Base-by-base conservation (phyloP, 2,888 invertebrate genomes). In the Drosophila neoperkinsi region DNA sequence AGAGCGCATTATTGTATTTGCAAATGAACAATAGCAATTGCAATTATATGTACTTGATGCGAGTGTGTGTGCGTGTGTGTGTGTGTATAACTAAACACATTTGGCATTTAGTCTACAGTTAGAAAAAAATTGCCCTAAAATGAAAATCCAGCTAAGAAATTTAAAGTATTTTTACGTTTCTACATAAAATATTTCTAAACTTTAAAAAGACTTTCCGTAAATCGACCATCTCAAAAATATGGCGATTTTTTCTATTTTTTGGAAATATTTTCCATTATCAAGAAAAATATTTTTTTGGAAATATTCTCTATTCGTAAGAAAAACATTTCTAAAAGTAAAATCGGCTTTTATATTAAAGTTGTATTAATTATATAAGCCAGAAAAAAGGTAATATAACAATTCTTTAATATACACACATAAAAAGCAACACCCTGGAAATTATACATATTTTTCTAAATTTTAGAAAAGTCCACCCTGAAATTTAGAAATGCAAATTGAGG, bases 1-100 rank as follows among this genome's bases (percentile, higher is more conserved):
- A 31, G 73, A 77, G 84, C 79, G 65, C 87, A 84, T 84, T 88
- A 89, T 84, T 83, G 86, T 68, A 83, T 77, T 78, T 46, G 16
- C 66, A 71, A 69, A 60, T 62, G 67, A 75, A 87, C 79, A 81
- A 89, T 74, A 66, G 76, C 71, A 79, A 76, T 78, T 74, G 87
- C 82, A 71, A 81, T 74, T 81, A 66, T 70, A 71, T 65, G 71
- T 62, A 79, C 65, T 68, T 64, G 67, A 59, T 79, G 64, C 21
- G 9, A 25, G 25, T 46, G 25, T 46, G 21, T 71, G 66, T 56
- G 63, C 58, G 33, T 57, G 43, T 41, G 38, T 13, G 41, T 56
- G 43, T 34, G 33, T 57, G 21, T 46, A 28, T 65, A 36, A 36
- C 52, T 65, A 31, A 34, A 50, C 67, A 56, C 70, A 33, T 41